phyloP scores from a whole-genome alignment of 2,113 vertebrate genomes.

The Sorex araneus region DNA sequence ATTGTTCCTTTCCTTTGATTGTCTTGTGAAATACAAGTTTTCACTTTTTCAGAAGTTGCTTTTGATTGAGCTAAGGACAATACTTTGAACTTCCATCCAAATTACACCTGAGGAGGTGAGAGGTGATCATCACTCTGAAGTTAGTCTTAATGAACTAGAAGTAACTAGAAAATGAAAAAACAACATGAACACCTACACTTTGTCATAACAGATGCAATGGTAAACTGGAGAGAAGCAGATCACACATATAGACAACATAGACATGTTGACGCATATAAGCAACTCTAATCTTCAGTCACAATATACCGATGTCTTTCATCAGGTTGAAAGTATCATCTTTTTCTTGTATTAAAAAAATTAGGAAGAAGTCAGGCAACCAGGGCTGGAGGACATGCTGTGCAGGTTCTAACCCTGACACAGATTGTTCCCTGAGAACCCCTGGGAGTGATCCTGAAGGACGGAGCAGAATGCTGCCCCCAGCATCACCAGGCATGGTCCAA shows the following conservation, averaged over 20 bases:
- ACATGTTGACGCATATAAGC: too few species aligned
- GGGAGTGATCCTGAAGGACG: too few species aligned
- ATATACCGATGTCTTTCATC: neutral
- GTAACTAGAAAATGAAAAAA: constrained; percentile 10
- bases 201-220: neutral
- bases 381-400: too few species aligned
- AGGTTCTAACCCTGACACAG: too few species aligned
- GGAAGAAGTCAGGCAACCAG: too few species aligned
- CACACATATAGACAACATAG: too few species aligned
- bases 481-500: too few species aligned
- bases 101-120: neutral
- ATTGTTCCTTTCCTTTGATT: constrained; percentile 4
- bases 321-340: constrained; percentile 11
- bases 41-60: constrained; percentile 21
- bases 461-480: too few species aligned
- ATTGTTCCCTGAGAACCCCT: too few species aligned
- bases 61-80: constrained; percentile 27
- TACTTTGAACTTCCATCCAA: constrained; percentile 14
- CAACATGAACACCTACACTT: neutral
- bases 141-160: constrained; percentile 34
- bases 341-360: neutral
- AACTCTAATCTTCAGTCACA: neutral
- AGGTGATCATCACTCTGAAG: neutral
- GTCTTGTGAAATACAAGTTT: constrained; percentile 10
- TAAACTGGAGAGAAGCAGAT: neutral